Conservation (phyloP, 2,888 invertebrate species). For the Drosophila imparisetae region DNA sequence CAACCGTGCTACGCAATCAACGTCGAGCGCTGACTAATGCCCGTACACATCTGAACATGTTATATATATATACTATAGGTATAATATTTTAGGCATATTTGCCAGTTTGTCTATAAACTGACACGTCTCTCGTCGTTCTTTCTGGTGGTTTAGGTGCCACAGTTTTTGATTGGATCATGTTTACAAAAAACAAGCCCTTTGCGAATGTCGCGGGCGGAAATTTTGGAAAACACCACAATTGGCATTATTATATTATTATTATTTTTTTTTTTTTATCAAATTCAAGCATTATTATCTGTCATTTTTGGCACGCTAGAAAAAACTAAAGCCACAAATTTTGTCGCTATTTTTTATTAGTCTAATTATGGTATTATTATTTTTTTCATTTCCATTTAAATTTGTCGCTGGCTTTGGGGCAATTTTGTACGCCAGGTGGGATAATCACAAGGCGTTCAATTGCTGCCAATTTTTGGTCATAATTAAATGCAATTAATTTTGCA, state of each 20-base stretch:
- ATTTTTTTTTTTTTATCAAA: constrained; percentile 9
- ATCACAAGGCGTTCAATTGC: constrained; percentile 53
- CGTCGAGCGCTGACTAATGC: constrained; percentile 67
- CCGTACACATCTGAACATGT: neutral
- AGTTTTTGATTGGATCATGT: constrained; percentile 19
- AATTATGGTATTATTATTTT: constrained; percentile 3
- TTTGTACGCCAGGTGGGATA: constrained; percentile 51
- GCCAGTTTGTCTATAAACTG: constrained; percentile 43
- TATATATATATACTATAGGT: constrained; percentile 23
- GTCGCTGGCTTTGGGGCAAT: constrained; percentile 19
- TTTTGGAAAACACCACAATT: constrained; percentile 49
- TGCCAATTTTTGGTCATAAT: constrained; percentile 60
- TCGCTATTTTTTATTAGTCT: constrained; percentile 7
- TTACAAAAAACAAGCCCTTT: constrained; percentile 1
- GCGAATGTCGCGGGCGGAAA: constrained; percentile 26
- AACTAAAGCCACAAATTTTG: constrained; percentile 23
- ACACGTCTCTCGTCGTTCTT: constrained; percentile 35
- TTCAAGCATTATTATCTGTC: constrained; percentile 31
- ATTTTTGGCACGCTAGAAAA: constrained; percentile 14
- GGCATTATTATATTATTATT: constrained; percentile 60
- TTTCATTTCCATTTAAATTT: neutral
- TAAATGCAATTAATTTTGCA: constrained; percentile 75
- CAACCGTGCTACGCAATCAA: constrained; percentile 70
- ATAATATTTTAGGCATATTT: constrained; percentile 21
- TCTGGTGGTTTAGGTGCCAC: constrained; percentile 38